Conservation (phyloP, 2,888 invertebrate species). For the Drosophila pseudotalamancana region DNA sequence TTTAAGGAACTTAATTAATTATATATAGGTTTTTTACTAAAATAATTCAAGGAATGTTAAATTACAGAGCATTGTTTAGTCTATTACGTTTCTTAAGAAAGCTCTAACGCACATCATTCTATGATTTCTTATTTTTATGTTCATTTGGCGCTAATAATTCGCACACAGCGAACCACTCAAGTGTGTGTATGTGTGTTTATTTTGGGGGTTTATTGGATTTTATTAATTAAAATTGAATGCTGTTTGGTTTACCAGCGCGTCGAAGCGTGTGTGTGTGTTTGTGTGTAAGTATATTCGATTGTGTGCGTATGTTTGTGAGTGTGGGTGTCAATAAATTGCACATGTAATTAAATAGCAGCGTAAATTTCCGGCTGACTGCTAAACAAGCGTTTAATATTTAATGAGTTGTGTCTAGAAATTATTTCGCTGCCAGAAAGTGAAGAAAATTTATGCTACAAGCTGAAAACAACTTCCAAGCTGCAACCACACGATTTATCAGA, state of each 20-base stretch:
- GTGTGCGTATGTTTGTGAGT: neutral
- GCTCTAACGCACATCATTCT: neutral
- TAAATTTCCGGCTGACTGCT: conserved; percentile 54
- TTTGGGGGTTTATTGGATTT: conserved; percentile 59
- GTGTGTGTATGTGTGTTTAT: conserved; percentile 18
- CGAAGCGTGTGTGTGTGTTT: conserved; percentile 31
- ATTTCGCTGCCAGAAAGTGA: conserved; percentile 35
- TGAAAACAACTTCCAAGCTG: conserved; percentile 9
- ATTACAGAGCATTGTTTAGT: neutral
- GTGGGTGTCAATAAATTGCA: conserved; percentile 47
- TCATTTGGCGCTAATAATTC: conserved; percentile 51
- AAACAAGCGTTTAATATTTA: conserved; percentile 64
- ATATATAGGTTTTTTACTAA: too few relatives aligned
- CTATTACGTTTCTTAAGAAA: neutral
- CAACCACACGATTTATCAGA: conserved; percentile 26
- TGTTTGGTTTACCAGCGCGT: conserved; percentile 54
- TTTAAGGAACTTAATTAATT: too few relatives aligned
- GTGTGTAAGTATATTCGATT: neutral
- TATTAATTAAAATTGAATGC: conserved; percentile 69
- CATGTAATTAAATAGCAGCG: conserved; percentile 56
- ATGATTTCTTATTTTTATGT: conserved; percentile 21
- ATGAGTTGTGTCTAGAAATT: conserved; percentile 62
- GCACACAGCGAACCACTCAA: conserved; percentile 21
- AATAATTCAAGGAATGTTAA: too few relatives aligned
- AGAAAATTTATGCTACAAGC: conserved; percentile 38